phyloP scores from a whole-genome alignment of 2,113 vertebrate species.

The Dicrurus megarhynchus region DNA sequence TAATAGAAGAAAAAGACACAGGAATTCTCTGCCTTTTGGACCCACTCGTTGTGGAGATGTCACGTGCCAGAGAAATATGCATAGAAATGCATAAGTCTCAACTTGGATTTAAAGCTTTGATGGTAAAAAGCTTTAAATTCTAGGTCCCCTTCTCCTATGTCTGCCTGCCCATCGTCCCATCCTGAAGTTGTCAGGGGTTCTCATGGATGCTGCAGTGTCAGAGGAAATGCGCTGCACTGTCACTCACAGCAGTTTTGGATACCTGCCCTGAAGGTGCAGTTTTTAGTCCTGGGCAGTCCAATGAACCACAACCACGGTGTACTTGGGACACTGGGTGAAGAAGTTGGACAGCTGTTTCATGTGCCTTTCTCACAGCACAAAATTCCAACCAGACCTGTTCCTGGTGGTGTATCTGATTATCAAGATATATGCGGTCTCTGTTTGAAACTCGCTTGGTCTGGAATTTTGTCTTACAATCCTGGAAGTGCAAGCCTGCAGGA shows the following conservation, averaged over 20 bases:
- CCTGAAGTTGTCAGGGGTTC: background rate
- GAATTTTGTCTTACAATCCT: background rate
- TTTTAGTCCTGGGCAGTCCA: background rate
- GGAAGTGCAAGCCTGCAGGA: background rate
- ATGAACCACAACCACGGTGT: rapidly evolving
- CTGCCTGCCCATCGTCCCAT: rapidly evolving
- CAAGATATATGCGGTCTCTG: background rate
- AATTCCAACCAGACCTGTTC: background rate
- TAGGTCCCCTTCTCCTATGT: rapidly evolving
- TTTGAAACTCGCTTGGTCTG: rapidly evolving
- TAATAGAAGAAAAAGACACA: background rate
- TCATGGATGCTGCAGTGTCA: background rate
- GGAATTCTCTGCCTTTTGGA: rapidly evolving
- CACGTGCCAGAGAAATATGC: no score
- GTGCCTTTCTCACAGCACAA: background rate
- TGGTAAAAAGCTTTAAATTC: background rate
- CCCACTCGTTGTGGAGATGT: background rate
- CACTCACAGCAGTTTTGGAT: background rate
- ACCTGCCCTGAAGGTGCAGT: background rate
- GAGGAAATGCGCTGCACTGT: background rate
- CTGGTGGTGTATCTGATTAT: background rate
- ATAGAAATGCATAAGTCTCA: rapidly evolving
- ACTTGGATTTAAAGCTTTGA: background rate
- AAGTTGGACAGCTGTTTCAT: rapidly evolving
- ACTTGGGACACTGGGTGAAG: background rate